Percentiles rank a stretch among this genome's conserved stretches.
These are phyloP conservation scores for Lerista edwardsae DNA, from an alignment of 2,797 vertebrate species.

Conservation along the genomic window DNA sequence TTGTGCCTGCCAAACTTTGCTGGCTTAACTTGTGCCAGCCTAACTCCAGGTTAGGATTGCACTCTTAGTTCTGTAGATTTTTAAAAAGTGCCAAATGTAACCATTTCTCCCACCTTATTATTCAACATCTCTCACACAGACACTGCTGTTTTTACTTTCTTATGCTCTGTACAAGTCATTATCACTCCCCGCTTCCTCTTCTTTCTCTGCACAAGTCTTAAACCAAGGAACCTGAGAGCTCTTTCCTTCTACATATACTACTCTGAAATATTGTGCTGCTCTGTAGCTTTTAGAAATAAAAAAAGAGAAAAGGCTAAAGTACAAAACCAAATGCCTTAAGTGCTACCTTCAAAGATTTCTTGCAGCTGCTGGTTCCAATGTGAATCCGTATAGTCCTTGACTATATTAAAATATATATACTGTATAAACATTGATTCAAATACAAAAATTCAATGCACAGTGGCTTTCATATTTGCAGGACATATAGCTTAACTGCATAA, in stretches of 20 bases:
- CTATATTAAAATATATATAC: slow-evolving; percentile 51
- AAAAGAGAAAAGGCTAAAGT: slow-evolving; percentile 43
- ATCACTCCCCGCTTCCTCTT: slow-evolving; percentile 18
- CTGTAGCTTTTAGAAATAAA: slow-evolving; percentile 44
- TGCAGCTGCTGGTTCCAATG: slow-evolving; percentile 51
- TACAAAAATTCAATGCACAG: slow-evolving; percentile 66
- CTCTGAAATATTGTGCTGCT: slow-evolving; percentile 55
- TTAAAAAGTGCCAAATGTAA: not conserved
- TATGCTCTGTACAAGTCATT: not conserved
- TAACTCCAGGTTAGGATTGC: too few species aligned
- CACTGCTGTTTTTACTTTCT: not conserved
- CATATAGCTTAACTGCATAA: slow-evolving; percentile 39
- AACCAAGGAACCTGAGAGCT: slow-evolving; percentile 40
- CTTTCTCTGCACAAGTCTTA: slow-evolving; percentile 34
- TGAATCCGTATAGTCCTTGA: slow-evolving; percentile 55
- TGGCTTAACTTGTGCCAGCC: too few species aligned
- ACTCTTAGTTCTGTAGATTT: not conserved
- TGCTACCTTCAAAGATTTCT: slow-evolving; percentile 60
- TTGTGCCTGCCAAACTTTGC: too few species aligned
- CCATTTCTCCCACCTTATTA: slow-evolving; percentile 28
- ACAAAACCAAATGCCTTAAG: slow-evolving; percentile 70
- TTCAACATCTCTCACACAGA: not conserved
- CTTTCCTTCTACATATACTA: not conserved
- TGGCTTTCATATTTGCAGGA: slow-evolving; percentile 28
- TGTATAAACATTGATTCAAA: slow-evolving; percentile 61